Percentiles rank a stretch among this genome's conserved stretches.
These are phyloP conservation scores for Nomada ferruginata DNA, from an alignment of 2,888 invertebrate species.

Conservation along the genomic window DNA sequence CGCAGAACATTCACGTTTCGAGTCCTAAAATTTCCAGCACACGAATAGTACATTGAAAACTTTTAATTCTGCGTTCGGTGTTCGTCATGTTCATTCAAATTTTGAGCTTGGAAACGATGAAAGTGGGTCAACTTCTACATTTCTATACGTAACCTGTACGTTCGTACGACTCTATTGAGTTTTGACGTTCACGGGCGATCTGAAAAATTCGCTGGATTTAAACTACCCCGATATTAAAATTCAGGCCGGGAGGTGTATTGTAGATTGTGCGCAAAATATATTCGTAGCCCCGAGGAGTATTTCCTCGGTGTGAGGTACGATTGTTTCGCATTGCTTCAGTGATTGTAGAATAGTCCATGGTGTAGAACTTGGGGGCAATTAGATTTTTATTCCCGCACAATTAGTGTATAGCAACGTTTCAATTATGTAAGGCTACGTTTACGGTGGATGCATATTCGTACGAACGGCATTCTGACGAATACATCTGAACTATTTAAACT, in stretches of 20 bases:
- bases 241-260: neutral
- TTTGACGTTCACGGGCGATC: neutral
- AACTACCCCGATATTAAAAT: neutral
- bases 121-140: neutral
- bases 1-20: too few species aligned
- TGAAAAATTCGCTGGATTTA: neutral
- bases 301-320: neutral
- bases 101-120: too few species aligned
- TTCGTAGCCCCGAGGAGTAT: neutral
- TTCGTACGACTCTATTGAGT: neutral
- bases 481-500: too few species aligned
- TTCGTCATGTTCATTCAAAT: too few species aligned
- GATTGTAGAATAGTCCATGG: slow-evolving; percentile 19
- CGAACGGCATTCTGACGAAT: too few species aligned
- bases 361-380: neutral
- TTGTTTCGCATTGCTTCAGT: slow-evolving; percentile 14
- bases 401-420: neutral
- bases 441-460: too few species aligned
- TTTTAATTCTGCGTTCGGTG: too few species aligned
- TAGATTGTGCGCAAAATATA: neutral
- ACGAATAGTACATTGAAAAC: too few species aligned
- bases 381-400: slow-evolving; percentile 3
- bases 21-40: too few species aligned
- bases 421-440: neutral
- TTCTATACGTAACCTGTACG: neutral